Conservation (phyloP, 2,888 invertebrate species). For the Amorpha juglandis region DNA sequence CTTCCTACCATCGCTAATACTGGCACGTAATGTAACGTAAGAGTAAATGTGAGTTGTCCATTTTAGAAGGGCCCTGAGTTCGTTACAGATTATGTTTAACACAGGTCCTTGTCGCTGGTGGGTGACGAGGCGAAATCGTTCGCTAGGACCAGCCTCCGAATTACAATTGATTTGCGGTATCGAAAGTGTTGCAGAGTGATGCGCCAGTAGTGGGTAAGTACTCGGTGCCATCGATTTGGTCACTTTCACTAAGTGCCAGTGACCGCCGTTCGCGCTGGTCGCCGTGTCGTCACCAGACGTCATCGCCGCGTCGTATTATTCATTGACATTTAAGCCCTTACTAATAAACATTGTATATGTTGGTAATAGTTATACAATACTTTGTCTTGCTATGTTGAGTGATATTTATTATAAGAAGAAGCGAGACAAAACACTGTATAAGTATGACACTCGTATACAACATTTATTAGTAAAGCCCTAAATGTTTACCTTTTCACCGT, state of each 20-base stretch:
- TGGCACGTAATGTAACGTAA: conserved; percentile 31
- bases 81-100: conserved; percentile 16
- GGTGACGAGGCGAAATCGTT: conserved; percentile 54
- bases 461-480: too few species aligned
- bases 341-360: too few species aligned
- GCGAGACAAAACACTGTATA: too few species aligned
- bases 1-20: conserved; percentile 39
- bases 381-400: too few species aligned
- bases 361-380: too few species aligned
- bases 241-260: conserved; percentile 72
- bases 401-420: too few species aligned
- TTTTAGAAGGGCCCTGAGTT: conserved; percentile 28
- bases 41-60: conserved; percentile 30
- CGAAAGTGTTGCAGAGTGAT: conserved; percentile 78
- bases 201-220: conserved; percentile 40
- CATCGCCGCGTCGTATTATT: conserved; percentile 19
- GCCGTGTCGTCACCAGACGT: conserved; percentile 41
- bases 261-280: conserved; percentile 34
- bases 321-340: conserved; percentile 28
- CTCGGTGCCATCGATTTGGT: conserved; percentile 48
- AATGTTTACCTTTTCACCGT: conserved; percentile 18
- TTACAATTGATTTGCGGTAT: conserved; percentile 71
- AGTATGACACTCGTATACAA: too few species aligned
- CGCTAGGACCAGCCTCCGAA: conserved; percentile 58
- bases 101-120: conserved; percentile 36